A percentile compares a stretch with the other conserved stretches of the same genome.
Conservation (phyloP, 1,140 invertebrate genomes). For the Drosophila rufa region DNA sequence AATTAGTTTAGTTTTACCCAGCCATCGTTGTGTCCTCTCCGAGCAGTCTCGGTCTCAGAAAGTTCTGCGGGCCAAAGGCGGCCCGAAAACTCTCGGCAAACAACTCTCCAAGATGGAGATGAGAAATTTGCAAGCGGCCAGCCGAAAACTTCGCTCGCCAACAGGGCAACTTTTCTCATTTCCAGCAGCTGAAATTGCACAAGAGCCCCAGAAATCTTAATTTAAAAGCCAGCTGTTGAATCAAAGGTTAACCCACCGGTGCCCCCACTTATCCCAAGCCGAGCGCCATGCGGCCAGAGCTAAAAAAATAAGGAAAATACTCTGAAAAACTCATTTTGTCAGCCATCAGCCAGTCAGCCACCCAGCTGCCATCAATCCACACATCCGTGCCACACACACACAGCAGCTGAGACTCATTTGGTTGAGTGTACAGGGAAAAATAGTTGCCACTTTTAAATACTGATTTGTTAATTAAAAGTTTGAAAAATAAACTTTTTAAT, state of each 20-base stretch:
- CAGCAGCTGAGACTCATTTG: constrained; percentile 41
- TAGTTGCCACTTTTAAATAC: neutral
- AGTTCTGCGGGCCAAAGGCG: constrained; percentile 39
- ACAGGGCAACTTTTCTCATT: constrained; percentile 57
- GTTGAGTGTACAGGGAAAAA: constrained; percentile 16
- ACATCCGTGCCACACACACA: constrained; percentile 24
- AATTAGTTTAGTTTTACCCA: constrained; percentile 32
- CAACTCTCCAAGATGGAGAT: constrained; percentile 51
- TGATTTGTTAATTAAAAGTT: constrained; percentile 1
- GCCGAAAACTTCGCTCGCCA: constrained; percentile 41
- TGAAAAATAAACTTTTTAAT: neutral
- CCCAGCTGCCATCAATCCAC: constrained; percentile 47
- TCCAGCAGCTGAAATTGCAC: constrained; percentile 53
- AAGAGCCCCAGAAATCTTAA: constrained; percentile 66
- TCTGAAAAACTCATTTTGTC: constrained; percentile 78
- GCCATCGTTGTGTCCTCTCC: neutral
- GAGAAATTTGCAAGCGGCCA: constrained; percentile 46
- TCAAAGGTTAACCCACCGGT: constrained; percentile 78
- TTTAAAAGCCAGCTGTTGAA: constrained; percentile 83
- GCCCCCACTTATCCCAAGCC: constrained; percentile 29
- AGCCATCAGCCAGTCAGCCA: constrained; percentile 40
- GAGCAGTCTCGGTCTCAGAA: constrained; percentile 9
- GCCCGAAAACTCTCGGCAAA: constrained; percentile 46
- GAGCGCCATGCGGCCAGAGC: constrained; percentile 9
- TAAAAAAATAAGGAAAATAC: constrained; percentile 40